Percentiles rank a stretch among this genome's conserved stretches.
phyloP scores from a whole-genome alignment of 1,140 invertebrate species.

The Tetragnatha versicolor region DNA sequence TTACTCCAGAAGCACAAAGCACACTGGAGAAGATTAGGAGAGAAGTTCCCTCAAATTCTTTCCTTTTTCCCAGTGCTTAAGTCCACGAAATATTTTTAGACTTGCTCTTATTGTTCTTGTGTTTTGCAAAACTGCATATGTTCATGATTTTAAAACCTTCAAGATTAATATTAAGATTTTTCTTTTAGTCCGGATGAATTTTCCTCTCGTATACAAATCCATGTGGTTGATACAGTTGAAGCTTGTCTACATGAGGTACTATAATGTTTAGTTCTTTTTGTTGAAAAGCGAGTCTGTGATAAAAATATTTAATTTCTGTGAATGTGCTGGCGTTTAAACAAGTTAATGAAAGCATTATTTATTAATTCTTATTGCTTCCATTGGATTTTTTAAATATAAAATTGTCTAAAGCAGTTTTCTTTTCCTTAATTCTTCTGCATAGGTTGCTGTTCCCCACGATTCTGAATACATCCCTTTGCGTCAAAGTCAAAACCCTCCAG shows the following conservation, averaged over 20 bases:
- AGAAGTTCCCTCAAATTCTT: neutral
- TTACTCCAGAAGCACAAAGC: no score
- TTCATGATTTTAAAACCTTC: neutral
- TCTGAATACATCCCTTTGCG: constrained; percentile 80
- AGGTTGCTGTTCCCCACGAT: constrained; percentile 79
- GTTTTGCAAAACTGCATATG: neutral
- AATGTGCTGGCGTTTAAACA: neutral
- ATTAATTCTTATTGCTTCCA: neutral
- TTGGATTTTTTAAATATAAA: neutral
- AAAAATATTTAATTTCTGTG: neutral
- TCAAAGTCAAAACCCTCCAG: constrained; percentile 71
- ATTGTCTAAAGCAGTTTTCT: neutral
- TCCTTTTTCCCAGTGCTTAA: neutral
- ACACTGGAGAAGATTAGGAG: no score
- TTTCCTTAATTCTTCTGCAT: neutral
- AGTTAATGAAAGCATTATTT: neutral
- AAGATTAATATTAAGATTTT: neutral
- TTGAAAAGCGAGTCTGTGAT: neutral
- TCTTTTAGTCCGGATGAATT: constrained; percentile 57
- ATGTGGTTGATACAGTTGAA: constrained; percentile 86
- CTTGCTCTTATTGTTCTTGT: neutral
- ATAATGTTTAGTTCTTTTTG: neutral
- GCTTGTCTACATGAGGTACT: constrained; percentile 86
- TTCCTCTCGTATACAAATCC: constrained; percentile 77
- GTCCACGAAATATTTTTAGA: neutral